These are phyloP conservation scores for Chlorodrepanis virens DNA, from an alignment of 2,113 vertebrate species.

Conservation along the genomic window DNA sequence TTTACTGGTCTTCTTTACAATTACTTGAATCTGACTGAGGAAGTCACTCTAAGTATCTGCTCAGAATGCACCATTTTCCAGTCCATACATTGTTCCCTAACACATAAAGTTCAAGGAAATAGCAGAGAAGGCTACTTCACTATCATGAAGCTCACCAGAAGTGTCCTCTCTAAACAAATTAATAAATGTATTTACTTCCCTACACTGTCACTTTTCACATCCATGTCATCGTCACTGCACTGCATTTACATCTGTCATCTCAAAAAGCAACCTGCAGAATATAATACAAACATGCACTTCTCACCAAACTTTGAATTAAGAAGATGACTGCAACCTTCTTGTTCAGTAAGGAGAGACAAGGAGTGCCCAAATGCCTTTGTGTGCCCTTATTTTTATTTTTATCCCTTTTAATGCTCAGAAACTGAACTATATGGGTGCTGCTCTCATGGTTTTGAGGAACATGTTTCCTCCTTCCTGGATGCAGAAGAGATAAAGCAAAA, in stretches of 20 bases:
- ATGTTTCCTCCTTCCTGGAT: background rate
- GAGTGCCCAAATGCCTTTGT: background rate
- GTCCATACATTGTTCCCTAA: accelerated
- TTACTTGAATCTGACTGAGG: background rate
- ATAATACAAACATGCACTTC: background rate
- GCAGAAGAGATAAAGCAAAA: background rate
- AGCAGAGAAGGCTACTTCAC: background rate
- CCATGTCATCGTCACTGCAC: constrained; percentile 4
- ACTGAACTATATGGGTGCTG: background rate
- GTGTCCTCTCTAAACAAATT: background rate
- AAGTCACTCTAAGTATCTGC: background rate
- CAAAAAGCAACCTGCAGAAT: background rate
- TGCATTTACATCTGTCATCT: background rate
- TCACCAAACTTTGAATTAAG: background rate
- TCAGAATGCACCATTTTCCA: background rate
- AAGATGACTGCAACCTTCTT: background rate
- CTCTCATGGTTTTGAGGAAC: background rate
- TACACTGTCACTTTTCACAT: background rate
- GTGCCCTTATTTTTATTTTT: background rate
- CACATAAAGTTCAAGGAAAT: background rate
- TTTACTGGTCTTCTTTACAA: background rate
- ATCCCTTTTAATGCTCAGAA: background rate
- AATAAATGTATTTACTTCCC: background rate
- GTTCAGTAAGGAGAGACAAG: constrained; percentile 24
- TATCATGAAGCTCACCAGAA: background rate